Conservation (phyloP, 2,797 vertebrate species). For the Gorsachius magnificus region DNA sequence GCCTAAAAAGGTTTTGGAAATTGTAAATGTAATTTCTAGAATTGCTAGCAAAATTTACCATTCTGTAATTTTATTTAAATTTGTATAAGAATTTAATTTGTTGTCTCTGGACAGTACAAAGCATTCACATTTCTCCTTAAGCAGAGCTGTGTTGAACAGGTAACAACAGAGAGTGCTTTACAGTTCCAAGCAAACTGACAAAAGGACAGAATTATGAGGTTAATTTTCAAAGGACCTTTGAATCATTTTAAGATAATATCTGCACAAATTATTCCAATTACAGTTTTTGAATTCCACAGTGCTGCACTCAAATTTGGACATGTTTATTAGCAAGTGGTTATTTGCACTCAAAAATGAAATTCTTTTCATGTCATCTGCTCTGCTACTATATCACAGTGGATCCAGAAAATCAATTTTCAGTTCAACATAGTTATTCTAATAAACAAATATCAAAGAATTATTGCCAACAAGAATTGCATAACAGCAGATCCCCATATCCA, state of each 20-base stretch:
- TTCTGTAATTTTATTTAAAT: not conserved
- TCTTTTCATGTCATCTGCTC: not conserved
- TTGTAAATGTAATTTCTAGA: not conserved
- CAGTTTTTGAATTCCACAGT: not conserved
- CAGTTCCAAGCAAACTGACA: not conserved
- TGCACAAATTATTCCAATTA: not conserved
- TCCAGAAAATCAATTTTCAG: not conserved
- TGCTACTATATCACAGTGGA: not conserved
- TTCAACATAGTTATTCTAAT: conserved; percentile 4
- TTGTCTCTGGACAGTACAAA: not conserved
- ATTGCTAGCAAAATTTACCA: not conserved
- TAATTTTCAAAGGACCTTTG: not conserved
- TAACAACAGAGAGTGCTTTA: not conserved
- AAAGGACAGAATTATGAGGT: not conserved
- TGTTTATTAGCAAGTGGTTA: not conserved
- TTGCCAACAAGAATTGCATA: not conserved
- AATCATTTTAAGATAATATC: not conserved
- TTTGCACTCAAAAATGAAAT: not conserved
- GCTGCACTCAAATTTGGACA: not conserved
- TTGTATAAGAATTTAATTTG: not conserved
- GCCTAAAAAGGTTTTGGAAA: not conserved
- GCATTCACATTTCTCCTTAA: not conserved
- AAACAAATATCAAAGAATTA: not conserved
- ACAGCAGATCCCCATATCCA: not conserved
- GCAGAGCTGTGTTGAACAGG: not conserved